Base-by-base conservation (phyloP, 2,797 vertebrate species). In the Spinus olivaceus region DNA sequence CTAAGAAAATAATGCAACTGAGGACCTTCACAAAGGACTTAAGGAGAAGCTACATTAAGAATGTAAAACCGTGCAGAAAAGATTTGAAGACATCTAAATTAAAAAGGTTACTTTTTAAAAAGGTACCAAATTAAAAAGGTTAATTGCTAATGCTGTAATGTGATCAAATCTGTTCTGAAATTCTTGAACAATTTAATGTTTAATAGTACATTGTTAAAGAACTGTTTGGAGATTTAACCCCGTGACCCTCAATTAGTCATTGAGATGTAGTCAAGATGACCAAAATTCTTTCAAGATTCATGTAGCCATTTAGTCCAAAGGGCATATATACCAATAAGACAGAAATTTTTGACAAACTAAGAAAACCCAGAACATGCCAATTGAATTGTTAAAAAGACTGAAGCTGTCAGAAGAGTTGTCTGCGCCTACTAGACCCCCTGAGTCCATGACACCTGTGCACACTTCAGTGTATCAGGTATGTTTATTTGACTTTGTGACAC, bases 171-270 rank as follows among this genome's bases (percentile, higher is more conserved):
- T 93, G 33, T 84, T 93, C 66, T 60, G 74, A 92, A 80, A 71
- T 95, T 90, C 77, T 73, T 56, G 33, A 88, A 64, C 67, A 53
- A 51, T 91, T 94, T 90, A 88, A 81, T 94, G 44, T 59, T 88
- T 87, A 82, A 71, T 53, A 91, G 44, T 67, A 81, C 54, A 41
- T 35, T 60, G 32, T 74, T 80, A 83, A 84, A 81, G 46, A 90
- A 64, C 47, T 88, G 74, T 86, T 92, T 78, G 67, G 91, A 84
- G 91, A 72, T 78, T 74, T 89, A 92, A 87, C 92, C 84, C 27
- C 16, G 44, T 92, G 88, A 93, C 88, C 46, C 42, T 92, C 61
- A 63, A 86, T 95, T 94, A 93, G 66, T 88, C 88, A 92, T 12
- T 78, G 67, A 86, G 50, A 81, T 94, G 54, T 46, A 86, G 84